A percentile compares a stretch with the other conserved stretches of the same genome.
Conservation (phyloP, 1,140 invertebrate genomes). For the Ceratitis capitata region DNA sequence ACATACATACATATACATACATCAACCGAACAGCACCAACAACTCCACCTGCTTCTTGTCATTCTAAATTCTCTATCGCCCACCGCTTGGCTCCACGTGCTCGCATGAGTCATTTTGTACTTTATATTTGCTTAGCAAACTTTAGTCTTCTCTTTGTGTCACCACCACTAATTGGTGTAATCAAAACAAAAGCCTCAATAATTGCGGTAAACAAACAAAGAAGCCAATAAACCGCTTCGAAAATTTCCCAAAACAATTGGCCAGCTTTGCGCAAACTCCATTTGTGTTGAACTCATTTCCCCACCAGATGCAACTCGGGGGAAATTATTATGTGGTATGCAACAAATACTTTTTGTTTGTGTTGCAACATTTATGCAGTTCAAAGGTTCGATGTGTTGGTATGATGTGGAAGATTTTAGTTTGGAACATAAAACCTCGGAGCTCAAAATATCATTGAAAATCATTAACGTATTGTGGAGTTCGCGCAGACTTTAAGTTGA, state of each 20-base stretch:
- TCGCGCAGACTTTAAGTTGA: too few relatives aligned
- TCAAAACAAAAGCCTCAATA: slow-evolving; percentile 29
- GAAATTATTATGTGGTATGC: background rate
- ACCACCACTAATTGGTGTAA: background rate
- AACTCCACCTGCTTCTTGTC: too few relatives aligned
- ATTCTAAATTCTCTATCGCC: too few relatives aligned
- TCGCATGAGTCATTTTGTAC: background rate
- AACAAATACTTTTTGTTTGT: background rate
- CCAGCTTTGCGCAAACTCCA: background rate
- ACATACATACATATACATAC: background rate
- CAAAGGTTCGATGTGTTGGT: background rate
- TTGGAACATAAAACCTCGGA: too few relatives aligned
- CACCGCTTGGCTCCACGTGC: background rate
- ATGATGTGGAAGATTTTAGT: background rate
- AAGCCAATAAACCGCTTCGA: background rate
- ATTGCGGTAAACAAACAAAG: background rate
- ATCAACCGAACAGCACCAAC: too few relatives aligned
- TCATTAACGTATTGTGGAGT: too few relatives aligned
- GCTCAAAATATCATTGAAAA: too few relatives aligned
- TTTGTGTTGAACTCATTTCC: background rate
- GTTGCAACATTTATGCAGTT: background rate
- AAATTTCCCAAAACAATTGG: slow-evolving; percentile 10
- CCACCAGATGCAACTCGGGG: background rate
- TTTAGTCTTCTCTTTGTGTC: background rate
- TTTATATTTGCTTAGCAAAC: background rate